A percentile compares a stretch with the other conserved stretches of the same genome.
These are phyloP conservation scores for Microctonus aethiopoides DNA, from an alignment of 2,888 invertebrate species.

Conservation along the genomic window DNA sequence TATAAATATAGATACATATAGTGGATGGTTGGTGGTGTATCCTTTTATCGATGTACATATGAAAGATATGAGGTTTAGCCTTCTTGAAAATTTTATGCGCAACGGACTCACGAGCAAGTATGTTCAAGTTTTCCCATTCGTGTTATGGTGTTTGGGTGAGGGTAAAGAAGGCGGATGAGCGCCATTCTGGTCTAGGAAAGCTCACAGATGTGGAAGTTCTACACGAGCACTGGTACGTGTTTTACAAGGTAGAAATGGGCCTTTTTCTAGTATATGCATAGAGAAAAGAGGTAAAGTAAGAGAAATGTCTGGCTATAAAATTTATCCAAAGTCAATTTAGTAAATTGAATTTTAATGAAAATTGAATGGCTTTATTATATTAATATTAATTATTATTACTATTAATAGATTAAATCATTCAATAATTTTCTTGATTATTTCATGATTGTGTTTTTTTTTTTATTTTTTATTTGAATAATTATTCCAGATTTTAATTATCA, in stretches of 20 bases:
- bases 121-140: slow-evolving; percentile 37
- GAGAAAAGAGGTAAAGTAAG: neutral
- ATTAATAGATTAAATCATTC: too few species aligned
- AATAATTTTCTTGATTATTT: too few species aligned
- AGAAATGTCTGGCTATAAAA: neutral
- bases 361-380: too few species aligned
- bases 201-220: slow-evolving; percentile 1
- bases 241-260: slow-evolving; percentile 5
- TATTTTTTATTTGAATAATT: too few species aligned
- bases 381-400: too few species aligned
- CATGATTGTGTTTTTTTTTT: too few species aligned
- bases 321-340: neutral
- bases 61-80: slow-evolving; percentile 36
- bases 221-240: slow-evolving; percentile 20
- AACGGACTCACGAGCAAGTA: slow-evolving; percentile 27
- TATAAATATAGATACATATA: neutral
- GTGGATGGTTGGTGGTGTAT: slow-evolving; percentile 25
- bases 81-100: slow-evolving; percentile 41
- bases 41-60: slow-evolving; percentile 38
- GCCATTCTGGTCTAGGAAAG: neutral
- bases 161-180: too few species aligned
- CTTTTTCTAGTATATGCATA: neutral
- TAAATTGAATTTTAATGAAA: too few species aligned
- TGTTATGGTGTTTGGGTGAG: neutral
- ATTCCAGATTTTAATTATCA: too few species aligned